Conservation (phyloP, 2,797 vertebrate genomes). For the Gymnopithys bicolor region DNA sequence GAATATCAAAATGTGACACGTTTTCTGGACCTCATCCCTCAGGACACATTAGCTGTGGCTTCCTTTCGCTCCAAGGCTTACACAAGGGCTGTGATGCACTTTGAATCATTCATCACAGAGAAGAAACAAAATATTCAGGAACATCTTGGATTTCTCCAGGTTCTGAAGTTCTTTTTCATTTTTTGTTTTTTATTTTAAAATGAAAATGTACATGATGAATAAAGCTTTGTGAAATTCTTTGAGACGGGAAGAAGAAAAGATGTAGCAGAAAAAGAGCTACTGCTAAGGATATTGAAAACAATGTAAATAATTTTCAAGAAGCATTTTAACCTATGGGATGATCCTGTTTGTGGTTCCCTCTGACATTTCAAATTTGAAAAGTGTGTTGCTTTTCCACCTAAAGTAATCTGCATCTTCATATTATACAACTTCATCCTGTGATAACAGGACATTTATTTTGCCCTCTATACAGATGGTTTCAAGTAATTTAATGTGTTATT, state of each 20-base stretch:
- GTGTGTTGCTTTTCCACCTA: neutral
- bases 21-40: slow-evolving; percentile 94
- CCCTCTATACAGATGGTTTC: neutral
- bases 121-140: slow-evolving; percentile 95
- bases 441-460: neutral
- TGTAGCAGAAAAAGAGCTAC: neutral
- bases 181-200: neutral
- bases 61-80: slow-evolving; percentile 96
- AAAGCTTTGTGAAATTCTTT: neutral
- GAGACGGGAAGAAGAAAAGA: neutral
- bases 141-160: slow-evolving; percentile 97
- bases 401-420: neutral
- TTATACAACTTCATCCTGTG: neutral
- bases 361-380: neutral
- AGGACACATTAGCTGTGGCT: slow-evolving; percentile 92
- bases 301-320: neutral
- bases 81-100: slow-evolving; percentile 97
- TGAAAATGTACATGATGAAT: neutral
- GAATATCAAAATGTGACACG: slow-evolving; percentile 90
- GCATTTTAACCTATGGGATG: neutral
- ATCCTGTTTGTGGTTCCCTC: neutral
- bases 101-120: slow-evolving; percentile 93
- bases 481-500: neutral
- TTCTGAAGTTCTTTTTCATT: slow-evolving; percentile 42
- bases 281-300: neutral